Base-by-base conservation (phyloP, 2,797 vertebrate genomes). In the Alfaro cultratus region DNA sequence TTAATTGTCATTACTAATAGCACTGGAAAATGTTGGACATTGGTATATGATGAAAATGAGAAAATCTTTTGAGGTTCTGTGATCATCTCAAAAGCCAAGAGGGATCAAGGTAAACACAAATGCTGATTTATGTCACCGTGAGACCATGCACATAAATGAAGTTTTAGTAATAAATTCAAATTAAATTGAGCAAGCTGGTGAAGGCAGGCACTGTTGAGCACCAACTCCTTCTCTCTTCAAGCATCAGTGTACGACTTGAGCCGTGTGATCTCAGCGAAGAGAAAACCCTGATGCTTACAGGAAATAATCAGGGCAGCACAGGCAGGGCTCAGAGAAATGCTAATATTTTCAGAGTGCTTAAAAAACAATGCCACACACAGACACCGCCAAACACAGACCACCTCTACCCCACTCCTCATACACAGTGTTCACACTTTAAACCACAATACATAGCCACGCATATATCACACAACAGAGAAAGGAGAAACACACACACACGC, bases 281-380 rank as follows among this genome's bases (percentile, higher is more conserved):
- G 95, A 93, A 77, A 93, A 89, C 91, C 93, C 89, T 87, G 93
- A 95, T 93, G 94, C 92, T 88, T 90, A 93, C 87, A 93, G 92
- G 92, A 96, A 96, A 94, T 95, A 96, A 95, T 95, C 95, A 95
- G 92, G 93, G 93, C 93, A 91, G 92, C 89, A 82, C 93, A 94
- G 93, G 88, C 91, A 89, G 86, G 82, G 91, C 95, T 96, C 94
- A 94, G 93, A 96, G 91, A 88, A 94, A 95, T 95, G 95, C 95
- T 95, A 96, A 96, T 96, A 94, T 94, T 93, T 93, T 94, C 88
- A 85, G 86, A 94, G 92, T 80, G 88, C 90, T 93, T 93, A 92
- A 93, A 94, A 94, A 93, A 94, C 91, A 95, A 94, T 92, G 91
- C 91, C 85, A 87, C 90, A 92, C 87, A 81, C 85, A 76, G 73